Evolutionary conservation across 23 tunicate species (phyloP).

Genomic region (Clavelina lepadiformis): DNA sequence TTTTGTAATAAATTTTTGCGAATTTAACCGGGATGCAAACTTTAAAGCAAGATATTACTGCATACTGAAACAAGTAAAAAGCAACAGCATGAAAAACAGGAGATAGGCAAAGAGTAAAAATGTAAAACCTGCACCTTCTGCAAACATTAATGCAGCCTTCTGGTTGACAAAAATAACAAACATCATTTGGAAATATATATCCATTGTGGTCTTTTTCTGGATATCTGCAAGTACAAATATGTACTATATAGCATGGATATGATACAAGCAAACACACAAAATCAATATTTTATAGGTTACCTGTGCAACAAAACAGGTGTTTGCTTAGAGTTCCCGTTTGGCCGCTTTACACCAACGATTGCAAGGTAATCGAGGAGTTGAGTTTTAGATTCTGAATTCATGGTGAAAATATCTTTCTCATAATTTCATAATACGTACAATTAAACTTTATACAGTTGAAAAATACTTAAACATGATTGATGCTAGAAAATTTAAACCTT

Average conservation of each 20-base stretch:
- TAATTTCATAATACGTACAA: no score
- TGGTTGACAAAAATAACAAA: constrained; percentile 98
- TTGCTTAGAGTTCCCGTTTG: constrained; percentile 73
- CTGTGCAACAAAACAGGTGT: constrained; percentile 58
- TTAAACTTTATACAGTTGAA: no score
- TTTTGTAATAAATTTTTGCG: no score
- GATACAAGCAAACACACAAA: background rate
- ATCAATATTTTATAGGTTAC: background rate
- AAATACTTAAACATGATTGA: no score
- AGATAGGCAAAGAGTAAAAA: constrained; percentile 1
- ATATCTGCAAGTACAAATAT: constrained; percentile 40
- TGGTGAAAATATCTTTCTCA: no score
- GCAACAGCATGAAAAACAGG: no score
- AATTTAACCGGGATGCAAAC: no score
- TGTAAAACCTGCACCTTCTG: constrained; percentile 41
- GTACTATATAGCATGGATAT: background rate
- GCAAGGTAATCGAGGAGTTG: constrained; percentile 82
- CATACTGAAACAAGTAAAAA: no score
- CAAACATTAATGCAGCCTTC: constrained; percentile 92
- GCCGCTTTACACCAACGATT: constrained; percentile 71
- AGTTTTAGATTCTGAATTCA: no score
- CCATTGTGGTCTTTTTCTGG: constrained; percentile 65
- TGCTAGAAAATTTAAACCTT: no score
- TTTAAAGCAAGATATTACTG: no score
- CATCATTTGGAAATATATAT: constrained; percentile 76